Conservation (phyloP, 2,888 invertebrate genomes). For the Mechanitis mazaeus region DNA sequence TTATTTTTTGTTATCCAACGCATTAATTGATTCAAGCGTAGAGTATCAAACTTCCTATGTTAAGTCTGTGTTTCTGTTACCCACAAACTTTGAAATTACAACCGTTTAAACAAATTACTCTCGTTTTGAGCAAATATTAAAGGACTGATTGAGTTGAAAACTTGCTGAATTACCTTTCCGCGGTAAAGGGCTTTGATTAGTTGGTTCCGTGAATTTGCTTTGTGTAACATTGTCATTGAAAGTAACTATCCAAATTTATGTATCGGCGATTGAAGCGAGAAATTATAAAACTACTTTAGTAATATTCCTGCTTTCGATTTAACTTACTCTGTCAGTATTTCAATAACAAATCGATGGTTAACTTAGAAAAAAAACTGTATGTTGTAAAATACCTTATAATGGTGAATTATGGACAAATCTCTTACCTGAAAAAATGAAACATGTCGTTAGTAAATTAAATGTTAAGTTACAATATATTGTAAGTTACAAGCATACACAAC, state of each 20-base stretch:
- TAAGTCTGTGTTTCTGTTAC: constrained; percentile 16
- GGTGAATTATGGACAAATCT: no score
- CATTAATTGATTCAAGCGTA: neutral
- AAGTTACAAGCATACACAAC: no score
- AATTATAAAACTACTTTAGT: no score
- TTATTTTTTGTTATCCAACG: neutral
- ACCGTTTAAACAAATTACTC: constrained; percentile 55
- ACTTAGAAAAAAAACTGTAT: no score
- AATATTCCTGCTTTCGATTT: no score
- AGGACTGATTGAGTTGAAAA: constrained; percentile 59
- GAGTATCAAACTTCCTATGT: neutral
- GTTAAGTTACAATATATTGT: no score
- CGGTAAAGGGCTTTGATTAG: constrained; percentile 31
- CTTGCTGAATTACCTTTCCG: constrained; percentile 36
- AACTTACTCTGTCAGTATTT: no score
- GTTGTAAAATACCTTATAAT: no score
- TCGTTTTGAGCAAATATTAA: constrained; percentile 57
- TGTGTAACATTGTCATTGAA: constrained; percentile 30
- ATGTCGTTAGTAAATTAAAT: no score
- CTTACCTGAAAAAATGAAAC: no score
- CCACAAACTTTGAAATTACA: constrained; percentile 33
- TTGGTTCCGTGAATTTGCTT: constrained; percentile 24
- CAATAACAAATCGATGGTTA: no score
- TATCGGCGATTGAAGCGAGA: neutral
- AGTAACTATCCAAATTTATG: constrained; percentile 12